Evolutionary conservation across 1,140 invertebrate genomes (phyloP), one percentile per base, ranked within the genome.

Genomic region (Polyergus mexicanus): DNA sequence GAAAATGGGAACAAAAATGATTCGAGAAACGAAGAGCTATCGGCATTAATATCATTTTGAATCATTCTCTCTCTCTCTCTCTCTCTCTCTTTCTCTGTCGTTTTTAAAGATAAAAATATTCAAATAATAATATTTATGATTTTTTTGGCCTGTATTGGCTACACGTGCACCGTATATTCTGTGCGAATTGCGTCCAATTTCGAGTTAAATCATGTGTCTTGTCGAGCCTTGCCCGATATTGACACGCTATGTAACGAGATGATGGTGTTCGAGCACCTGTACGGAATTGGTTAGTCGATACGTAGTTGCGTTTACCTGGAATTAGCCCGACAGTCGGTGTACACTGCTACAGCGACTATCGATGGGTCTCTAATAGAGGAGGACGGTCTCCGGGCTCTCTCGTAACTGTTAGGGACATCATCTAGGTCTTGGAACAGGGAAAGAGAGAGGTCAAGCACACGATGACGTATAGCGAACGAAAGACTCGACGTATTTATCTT

Each of bases 251-350:
- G 76, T 65, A 71, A 63, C 78, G 25, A 75, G 62, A 78, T 32
- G 88, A 84, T 65, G 88, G 72, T 66, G 78, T 47, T 63, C 74
- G 77, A 66, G 84, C 85, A 86, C 80, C 85, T 89, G 78, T 84
- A 78, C 74, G 77, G 85, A 88, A 89, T 90, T 89, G 85, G 81
- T 89, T 88, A 88, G 86, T 86, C 89, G 89, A 90, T 92, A 87
- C 84, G 85, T 90, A 86, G 81, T 86, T 74, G 66, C 89, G 89
- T 89, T 91, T 91, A 91, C 85, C 77, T 84, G 90, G 84, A 89
- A 92, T 92, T 92, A 92, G 89, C 78, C 65, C 54, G 86, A 87
- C 91, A 85, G 83, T 90, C 76, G 84, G 78, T 78, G 78, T 85
- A 86, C 85, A 76, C 85, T 78, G 65, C 80, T 87, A 87, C 25